Evolutionary conservation across 2,888 invertebrate species (phyloP).

Genomic region (Meandrusa payeni): DNA sequence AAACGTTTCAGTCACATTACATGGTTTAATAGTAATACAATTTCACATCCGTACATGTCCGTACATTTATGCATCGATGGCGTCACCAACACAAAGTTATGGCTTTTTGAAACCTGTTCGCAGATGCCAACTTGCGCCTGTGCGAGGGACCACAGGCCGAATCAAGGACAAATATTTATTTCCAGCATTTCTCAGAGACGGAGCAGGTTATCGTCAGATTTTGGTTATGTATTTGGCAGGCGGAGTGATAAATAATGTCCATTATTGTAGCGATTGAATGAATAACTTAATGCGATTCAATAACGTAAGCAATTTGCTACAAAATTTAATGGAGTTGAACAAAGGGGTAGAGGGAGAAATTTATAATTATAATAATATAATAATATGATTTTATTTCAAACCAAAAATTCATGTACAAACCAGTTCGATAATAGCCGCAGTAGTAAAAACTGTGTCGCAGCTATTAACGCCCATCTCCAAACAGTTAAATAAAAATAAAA

Average conservation of each 20-base stretch:
- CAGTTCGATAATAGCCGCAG: too few relatives aligned
- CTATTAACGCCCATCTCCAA: too few relatives aligned
- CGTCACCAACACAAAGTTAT: slow-evolving; percentile 38
- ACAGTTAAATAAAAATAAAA: too few relatives aligned
- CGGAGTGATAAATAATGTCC: slow-evolving; percentile 7
- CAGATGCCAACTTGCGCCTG: slow-evolving; percentile 25
- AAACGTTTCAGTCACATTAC: too few relatives aligned
- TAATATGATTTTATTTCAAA: too few relatives aligned
- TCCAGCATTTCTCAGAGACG: slow-evolving; percentile 29
- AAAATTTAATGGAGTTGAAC: too few relatives aligned
- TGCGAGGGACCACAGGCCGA: slow-evolving; percentile 34
- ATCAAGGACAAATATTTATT: slow-evolving; percentile 47
- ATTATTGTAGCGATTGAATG: not conserved
- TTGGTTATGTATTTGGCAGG: slow-evolving; percentile 21
- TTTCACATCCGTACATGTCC: slow-evolving; percentile 36
- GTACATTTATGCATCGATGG: slow-evolving; percentile 50
- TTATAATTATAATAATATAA: too few relatives aligned
- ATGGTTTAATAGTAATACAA: too few relatives aligned
- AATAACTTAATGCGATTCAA: slow-evolving; percentile 3
- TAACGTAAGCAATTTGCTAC: not conserved
- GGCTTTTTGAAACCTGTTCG: slow-evolving; percentile 39
- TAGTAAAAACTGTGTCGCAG: too few relatives aligned
- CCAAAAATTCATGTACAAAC: too few relatives aligned
- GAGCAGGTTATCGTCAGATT: too few relatives aligned
- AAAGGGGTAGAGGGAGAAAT: too few relatives aligned